Evolutionary conservation across 2,888 invertebrate genomes (phyloP).

Genomic region (Polyommatus iphigenia): DNA sequence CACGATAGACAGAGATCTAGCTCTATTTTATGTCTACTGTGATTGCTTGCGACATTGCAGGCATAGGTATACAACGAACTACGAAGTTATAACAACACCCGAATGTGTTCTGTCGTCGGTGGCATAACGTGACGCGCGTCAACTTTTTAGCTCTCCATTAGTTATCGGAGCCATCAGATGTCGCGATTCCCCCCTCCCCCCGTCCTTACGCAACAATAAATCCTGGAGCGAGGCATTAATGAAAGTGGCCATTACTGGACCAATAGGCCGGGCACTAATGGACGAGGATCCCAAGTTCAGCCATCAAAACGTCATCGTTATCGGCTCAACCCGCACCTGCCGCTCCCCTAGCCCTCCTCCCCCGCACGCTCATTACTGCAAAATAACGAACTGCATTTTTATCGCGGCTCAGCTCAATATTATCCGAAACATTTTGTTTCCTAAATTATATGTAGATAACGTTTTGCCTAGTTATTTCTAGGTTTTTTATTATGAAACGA

Average conservation of each 20-base stretch:
- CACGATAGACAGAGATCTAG: too few species aligned
- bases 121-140: background rate
- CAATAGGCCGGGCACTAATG: constrained; percentile 7
- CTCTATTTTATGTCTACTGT: too few species aligned
- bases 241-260: constrained; percentile 14
- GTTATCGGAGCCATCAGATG: constrained; percentile 14
- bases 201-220: constrained; percentile 6
- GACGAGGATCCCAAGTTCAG: background rate
- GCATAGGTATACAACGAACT: background rate
- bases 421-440: background rate
- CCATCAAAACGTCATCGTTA: constrained; percentile 24
- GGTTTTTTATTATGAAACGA: background rate
- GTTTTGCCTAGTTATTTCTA: background rate
- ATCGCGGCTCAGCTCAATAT: background rate
- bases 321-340: constrained; percentile 14
- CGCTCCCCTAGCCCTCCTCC: background rate
- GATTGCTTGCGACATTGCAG: too few species aligned
- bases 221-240: constrained; percentile 15
- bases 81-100: background rate
- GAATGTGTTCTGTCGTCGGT: background rate
- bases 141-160: background rate
- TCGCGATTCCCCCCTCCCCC: background rate
- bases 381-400: background rate
- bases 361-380: background rate
- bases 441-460: background rate